Evolutionary conservation across 2,797 vertebrate species (phyloP), one percentile per base, ranked within the genome.

Genomic region (Syndactyla subalaris): DNA sequence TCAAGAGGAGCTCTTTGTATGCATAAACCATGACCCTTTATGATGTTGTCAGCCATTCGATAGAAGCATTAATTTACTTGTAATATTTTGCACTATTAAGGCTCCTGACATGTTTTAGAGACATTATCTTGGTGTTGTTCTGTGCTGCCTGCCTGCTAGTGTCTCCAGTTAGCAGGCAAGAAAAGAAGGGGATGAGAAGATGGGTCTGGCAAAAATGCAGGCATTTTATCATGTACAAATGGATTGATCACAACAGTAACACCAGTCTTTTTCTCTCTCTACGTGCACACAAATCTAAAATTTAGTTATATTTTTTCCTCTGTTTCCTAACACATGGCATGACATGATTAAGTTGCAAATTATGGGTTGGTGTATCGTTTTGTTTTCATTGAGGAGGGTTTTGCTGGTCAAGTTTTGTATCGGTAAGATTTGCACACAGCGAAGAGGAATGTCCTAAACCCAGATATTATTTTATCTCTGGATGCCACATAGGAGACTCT

Each of bases 331-430:
- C 1, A 0, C 2, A 1, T 41, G 19, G 8, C 10, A 4, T 26
- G 32, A 55, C 7, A 6, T 3, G 8, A 36, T 14, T 30, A 32
- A 70, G 11, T 26, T 78, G 30, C 10, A 8, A 24, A 34, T 68
- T 22, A 24, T 5, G 22, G 41, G n/a, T 54, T 24, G 7, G 13
- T 2, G 2, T 10, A 5, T 77, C 0, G 0, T 41, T 51, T 49
- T 29, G 21, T 63, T 59, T 48, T 30, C 41, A 2, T 71, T 23
- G 39, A 9, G 39, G 17, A 34, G 13, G 4, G 9, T 63, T 88
- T 76, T 8, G 4, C 16, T 68, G 41, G 8, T 49, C 26, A 23
- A 0, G 0, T 65, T 71, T 58, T 54, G 27, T 22, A 7, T 34
- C 32, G 32, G 6, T 11, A 9, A 38, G 19, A 10, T 65, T 30